Conservation (phyloP, 2,113 vertebrate species). For the Macroglossus sobrinus region DNA sequence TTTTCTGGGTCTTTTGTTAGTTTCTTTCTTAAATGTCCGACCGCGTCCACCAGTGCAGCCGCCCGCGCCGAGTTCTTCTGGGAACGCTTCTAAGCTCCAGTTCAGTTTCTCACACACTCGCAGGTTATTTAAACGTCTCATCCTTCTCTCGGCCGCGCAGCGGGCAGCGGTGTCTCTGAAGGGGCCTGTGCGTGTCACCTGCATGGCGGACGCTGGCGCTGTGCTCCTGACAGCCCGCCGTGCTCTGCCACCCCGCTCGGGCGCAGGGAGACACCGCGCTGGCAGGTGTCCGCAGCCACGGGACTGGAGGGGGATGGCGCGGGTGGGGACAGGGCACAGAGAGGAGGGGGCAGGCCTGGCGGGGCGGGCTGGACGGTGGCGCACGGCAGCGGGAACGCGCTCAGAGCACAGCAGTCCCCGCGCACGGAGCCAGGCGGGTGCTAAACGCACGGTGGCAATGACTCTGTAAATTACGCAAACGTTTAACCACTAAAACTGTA, state of each 20-base stretch:
- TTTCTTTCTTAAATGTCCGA: not conserved
- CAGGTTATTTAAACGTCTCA: not conserved
- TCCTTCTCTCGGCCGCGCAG: not conserved
- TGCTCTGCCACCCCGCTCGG: not conserved
- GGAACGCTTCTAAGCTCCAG: not conserved
- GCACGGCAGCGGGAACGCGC: too few species aligned
- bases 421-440: too few species aligned
- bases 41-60: not conserved
- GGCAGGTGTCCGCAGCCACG: too few species aligned
- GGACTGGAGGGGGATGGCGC: too few species aligned
- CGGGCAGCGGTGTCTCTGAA: not conserved
- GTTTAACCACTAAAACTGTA: too few species aligned
- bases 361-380: too few species aligned
- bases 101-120: not conserved
- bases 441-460: too few species aligned
- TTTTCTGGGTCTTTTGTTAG: not conserved
- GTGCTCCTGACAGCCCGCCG: fast-evolving
- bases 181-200: too few species aligned
- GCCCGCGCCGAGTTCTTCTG: not conserved
- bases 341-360: too few species aligned
- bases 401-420: fast-evolving
- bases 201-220: not conserved
- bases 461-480: too few species aligned
- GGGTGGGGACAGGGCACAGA: too few species aligned
- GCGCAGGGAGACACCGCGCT: too few species aligned